phyloP scores from a whole-genome alignment of 1,140 invertebrate species.

The Drosophila miranda region DNA sequence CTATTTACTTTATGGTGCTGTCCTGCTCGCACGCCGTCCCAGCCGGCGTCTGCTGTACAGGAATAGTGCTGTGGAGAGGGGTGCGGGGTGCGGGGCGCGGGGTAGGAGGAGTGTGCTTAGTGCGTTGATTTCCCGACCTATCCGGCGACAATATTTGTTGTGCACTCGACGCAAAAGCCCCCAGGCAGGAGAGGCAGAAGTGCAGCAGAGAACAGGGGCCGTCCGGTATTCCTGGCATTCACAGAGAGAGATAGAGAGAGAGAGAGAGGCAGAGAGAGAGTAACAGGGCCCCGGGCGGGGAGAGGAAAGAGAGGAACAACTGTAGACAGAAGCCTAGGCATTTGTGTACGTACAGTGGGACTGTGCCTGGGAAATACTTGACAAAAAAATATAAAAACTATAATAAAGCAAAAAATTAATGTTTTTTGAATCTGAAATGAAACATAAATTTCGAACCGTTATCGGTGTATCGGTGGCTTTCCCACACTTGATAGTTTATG shows the following conservation, averaged over 20 bases:
- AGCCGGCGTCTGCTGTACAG: constrained; percentile 19
- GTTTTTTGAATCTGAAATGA: not conserved
- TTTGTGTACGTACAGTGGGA: constrained; percentile 35
- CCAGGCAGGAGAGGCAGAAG: constrained; percentile 24
- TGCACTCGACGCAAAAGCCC: constrained; percentile 66
- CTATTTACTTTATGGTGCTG: constrained; percentile 74
- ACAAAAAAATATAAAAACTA: not conserved
- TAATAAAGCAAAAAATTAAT: too few species aligned
- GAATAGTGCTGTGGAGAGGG: not conserved
- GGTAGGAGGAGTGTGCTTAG: constrained; percentile 37
- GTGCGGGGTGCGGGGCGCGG: not conserved
- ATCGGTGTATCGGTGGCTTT: constrained; percentile 14
- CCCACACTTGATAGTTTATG: constrained; percentile 59
- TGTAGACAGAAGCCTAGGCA: constrained; percentile 44
- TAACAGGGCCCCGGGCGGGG: too few species aligned
- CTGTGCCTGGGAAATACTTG: not conserved
- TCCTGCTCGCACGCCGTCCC: constrained; percentile 29
- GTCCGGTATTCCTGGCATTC: constrained; percentile 22
- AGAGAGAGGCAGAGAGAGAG: not conserved
- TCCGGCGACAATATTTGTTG: constrained; percentile 80
- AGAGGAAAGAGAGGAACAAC: too few species aligned
- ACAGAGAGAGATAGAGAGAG: not conserved
- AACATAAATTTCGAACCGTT: constrained; percentile 18
- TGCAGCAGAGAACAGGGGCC: constrained; percentile 12
- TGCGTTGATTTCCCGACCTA: constrained; percentile 79